Evolutionary conservation across 2,888 invertebrate species (phyloP).

Genomic region (Endotricha flammealis): DNA sequence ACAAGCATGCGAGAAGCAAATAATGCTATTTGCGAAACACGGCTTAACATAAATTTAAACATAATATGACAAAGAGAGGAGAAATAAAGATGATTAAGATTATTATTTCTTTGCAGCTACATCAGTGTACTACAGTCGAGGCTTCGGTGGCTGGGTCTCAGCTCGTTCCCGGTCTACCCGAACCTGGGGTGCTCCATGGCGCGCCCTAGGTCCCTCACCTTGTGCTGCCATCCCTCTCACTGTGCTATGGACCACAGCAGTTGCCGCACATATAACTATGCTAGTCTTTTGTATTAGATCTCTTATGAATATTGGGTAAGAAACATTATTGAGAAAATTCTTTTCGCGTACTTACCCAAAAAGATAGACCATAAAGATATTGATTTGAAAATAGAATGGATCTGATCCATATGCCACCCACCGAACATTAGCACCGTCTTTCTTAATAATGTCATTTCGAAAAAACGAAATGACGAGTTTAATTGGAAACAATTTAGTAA

Average conservation of each 20-base stretch:
- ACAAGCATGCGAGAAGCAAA: no score
- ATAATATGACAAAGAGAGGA: no score
- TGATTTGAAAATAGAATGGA: no score
- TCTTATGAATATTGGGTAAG: slow-evolving; percentile 64
- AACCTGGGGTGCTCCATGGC: slow-evolving; percentile 63
- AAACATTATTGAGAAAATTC: not conserved
- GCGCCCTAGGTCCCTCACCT: slow-evolving; percentile 64
- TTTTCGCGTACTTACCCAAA: no score
- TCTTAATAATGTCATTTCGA: no score
- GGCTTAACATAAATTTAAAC: no score
- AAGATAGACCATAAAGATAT: not conserved
- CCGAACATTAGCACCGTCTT: no score
- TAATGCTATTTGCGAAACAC: no score
- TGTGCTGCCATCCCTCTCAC: slow-evolving; percentile 64
- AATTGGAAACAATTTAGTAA: no score
- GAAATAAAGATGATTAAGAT: no score
- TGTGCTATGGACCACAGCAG: slow-evolving; percentile 53
- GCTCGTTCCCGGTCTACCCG: slow-evolving; percentile 46
- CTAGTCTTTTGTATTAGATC: slow-evolving; percentile 58
- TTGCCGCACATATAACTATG: slow-evolving; percentile 59
- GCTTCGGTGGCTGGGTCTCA: slow-evolving; percentile 67
- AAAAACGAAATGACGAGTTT: no score
- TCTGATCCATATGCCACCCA: no score
- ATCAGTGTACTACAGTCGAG: slow-evolving; percentile 69
- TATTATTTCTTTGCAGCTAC: slow-evolving; percentile 43